Evolutionary conservation across 2,113 vertebrate species (phyloP), one percentile per base, ranked within the genome.

Genomic region (Sander vitreus): DNA sequence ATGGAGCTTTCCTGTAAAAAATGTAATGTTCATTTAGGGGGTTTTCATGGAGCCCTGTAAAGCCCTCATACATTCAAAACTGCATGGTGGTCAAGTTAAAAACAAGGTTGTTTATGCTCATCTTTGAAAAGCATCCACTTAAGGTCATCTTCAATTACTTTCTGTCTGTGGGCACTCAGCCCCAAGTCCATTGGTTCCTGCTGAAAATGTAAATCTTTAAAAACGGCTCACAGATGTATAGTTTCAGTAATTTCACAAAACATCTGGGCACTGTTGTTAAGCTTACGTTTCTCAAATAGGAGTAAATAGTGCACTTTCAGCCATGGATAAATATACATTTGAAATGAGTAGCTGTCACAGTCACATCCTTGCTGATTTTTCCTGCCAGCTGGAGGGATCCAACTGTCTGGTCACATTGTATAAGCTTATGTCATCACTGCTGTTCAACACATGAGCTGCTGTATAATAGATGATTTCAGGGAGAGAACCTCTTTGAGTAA

Each of bases 401-500:
- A 73, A 51, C 63, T 50, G 45, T 53, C 43, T 76, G 84, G 47
- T 68, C 57, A 50, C 48, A 57, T 45, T 18, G 30, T 23, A n/a
- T 53, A 30, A 73, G 73, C 25, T 48, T 48, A 50, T 66, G 71
- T 81, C 71, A 43, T 43, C 76, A 59, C 33, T 21, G 51, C 23
- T 66, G 62, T 69, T 87, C 39, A 18, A 55, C 43, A 72, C 58
- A 30, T 12, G 45, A 74, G 57, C 78, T 68, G 58, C 72, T 86
- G 45, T 45, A 53, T 78, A 84, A 76, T 43, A 76, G 59, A 87
- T 79, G 63, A 69, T 45, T 60, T 45, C 21, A 74, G 39, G 39
- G 39, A 11, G 39, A 43, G 39, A 72, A 59, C 27, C 50, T 76
- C 19, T 14, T 23, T 33, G 48, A 67, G 23, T 63, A 33, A 55